Evolutionary conservation across 64 coral and sea anemone genomes (phyloP).

Genomic region (Stichodactyla helianthus): DNA sequence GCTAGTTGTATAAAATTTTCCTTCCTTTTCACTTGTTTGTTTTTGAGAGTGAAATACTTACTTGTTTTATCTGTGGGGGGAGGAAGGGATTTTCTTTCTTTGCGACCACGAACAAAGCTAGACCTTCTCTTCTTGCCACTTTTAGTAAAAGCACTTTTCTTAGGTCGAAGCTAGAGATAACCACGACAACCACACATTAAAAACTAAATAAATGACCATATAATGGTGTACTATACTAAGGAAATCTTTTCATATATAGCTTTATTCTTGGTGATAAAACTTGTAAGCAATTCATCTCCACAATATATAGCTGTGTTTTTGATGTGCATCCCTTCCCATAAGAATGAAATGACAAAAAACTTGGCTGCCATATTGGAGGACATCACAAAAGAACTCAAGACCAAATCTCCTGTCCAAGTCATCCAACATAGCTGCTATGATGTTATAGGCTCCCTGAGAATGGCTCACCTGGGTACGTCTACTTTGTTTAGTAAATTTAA

Average conservation of each 20-base stretch:
- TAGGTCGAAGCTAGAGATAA: not conserved
- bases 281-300: too few species aligned
- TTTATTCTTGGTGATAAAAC: too few species aligned
- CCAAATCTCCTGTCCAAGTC: too few species aligned
- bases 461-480: constrained; percentile 5
- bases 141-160: not conserved
- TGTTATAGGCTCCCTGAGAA: not conserved
- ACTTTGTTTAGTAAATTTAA: constrained; percentile 48
- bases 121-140: constrained; percentile 61
- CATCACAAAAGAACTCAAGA: not conserved
- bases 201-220: too few species aligned
- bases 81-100: constrained; percentile 70
- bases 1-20: not conserved
- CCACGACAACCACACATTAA: not conserved
- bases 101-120: constrained; percentile 82
- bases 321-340: too few species aligned
- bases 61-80: constrained; percentile 2
- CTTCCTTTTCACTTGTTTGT: too few species aligned
- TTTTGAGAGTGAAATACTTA: not conserved
- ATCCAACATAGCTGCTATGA: too few species aligned
- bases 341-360: too few species aligned
- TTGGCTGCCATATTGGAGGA: too few species aligned
- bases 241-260: too few species aligned
- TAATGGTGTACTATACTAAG: too few species aligned
- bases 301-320: too few species aligned